These are phyloP conservation scores for Altica lythri DNA, from an alignment of 2,888 invertebrate genomes.

Conservation along the genomic window DNA sequence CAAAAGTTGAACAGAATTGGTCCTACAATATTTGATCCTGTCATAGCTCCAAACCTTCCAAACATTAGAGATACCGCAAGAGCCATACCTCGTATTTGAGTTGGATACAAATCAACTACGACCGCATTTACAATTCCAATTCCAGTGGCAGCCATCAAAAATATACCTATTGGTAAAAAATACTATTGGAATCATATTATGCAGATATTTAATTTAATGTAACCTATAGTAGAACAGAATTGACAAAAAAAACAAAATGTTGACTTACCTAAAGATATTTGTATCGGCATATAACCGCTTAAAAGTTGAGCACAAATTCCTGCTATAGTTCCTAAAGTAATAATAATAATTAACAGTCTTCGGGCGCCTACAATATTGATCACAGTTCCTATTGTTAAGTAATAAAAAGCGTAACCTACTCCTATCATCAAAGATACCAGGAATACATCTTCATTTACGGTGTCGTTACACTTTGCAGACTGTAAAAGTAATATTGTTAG, in stretches of 20 bases:
- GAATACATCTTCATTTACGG: constrained; percentile 52
- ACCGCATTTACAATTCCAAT: constrained; percentile 53
- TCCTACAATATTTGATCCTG: constrained; percentile 58
- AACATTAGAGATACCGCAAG: constrained; percentile 61
- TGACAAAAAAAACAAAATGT: no score
- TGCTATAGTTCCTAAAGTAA: constrained; percentile 45
- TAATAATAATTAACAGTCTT: constrained; percentile 46
- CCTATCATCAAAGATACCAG: constrained; percentile 49
- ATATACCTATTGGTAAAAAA: constrained; percentile 39
- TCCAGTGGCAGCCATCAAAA: constrained; percentile 50
- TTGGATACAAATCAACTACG: constrained; percentile 56
- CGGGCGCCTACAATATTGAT: constrained; percentile 64
- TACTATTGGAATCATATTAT: neutral
- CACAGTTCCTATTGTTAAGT: constrained; percentile 50
- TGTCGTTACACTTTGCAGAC: constrained; percentile 46
- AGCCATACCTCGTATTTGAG: constrained; percentile 59
- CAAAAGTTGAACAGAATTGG: constrained; percentile 57
- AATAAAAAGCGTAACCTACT: constrained; percentile 46
- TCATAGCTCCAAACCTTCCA: constrained; percentile 59
- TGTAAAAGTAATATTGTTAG: constrained; percentile 12
- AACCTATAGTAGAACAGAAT: no score
- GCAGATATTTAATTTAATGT: no score
- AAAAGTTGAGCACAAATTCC: constrained; percentile 51
- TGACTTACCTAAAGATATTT: constrained; percentile 29
- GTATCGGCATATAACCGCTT: constrained; percentile 28